Evolutionary conservation across 2,888 invertebrate species (phyloP).

Genomic region (Subacronicta megacephala): DNA sequence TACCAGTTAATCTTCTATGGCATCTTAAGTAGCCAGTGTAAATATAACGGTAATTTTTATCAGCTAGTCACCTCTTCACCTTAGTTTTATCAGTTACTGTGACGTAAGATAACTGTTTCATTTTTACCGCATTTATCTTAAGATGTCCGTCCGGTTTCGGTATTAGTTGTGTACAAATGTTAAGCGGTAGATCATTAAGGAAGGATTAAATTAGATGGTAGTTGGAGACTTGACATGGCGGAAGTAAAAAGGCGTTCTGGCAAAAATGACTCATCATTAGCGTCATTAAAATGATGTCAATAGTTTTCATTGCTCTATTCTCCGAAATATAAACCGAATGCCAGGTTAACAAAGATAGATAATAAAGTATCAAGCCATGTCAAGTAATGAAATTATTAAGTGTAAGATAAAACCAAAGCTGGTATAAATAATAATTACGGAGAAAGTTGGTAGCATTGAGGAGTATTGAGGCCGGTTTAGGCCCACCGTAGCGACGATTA

Average conservation of each 20-base stretch:
- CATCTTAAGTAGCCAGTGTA: conserved; percentile 57
- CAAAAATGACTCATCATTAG: conserved; percentile 29
- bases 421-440: conserved; percentile 87
- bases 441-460: conserved; percentile 81
- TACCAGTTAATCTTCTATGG: conserved; percentile 46
- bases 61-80: conserved; percentile 57
- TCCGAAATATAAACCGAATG: conserved; percentile 32
- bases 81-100: conserved; percentile 43
- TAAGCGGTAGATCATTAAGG: conserved; percentile 20
- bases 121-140: conserved; percentile 52
- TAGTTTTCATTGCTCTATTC: conserved; percentile 14
- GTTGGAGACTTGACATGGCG: conserved; percentile 11
- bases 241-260: conserved; percentile 11
- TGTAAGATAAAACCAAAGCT: conserved; percentile 71
- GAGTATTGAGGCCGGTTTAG: conserved; percentile 56
- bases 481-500: conserved; percentile 64
- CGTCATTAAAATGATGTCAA: conserved; percentile 15
- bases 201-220: conserved; percentile 28
- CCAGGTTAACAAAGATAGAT: conserved; percentile 49
- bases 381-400: conserved; percentile 70
- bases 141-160: conserved; percentile 34
- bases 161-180: conserved; percentile 32
- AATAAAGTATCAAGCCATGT: conserved; percentile 61
- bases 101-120: conserved; percentile 50
- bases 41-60: conserved; percentile 57